Percentiles rank a stretch among this genome's conserved stretches.
These are phyloP conservation scores for Leptothorax acervorum DNA, from an alignment of 2,888 invertebrate genomes.

Conservation along the genomic window DNA sequence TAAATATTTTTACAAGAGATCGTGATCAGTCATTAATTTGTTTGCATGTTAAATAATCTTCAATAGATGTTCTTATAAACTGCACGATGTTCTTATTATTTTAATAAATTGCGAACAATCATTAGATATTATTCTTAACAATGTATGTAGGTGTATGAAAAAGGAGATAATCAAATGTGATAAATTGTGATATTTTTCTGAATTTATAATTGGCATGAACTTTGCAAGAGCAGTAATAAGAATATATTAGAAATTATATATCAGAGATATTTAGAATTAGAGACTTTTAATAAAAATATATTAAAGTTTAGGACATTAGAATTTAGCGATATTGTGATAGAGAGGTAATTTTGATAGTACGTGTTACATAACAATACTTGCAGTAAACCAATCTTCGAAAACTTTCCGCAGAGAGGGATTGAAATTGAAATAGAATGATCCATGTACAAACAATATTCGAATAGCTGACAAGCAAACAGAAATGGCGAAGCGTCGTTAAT, in stretches of 20 bases:
- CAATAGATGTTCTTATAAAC: neutral
- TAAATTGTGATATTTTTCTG: neutral
- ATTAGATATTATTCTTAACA: neutral
- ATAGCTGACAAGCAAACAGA: constrained; percentile 36
- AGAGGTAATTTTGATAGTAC: neutral
- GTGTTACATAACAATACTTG: neutral
- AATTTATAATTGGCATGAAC: neutral
- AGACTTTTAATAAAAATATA: neutral
- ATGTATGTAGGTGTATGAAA: neutral
- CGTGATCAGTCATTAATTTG: neutral
- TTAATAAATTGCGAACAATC: too few species aligned
- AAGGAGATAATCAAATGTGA: neutral
- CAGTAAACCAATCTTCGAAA: neutral
- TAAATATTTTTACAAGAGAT: neutral
- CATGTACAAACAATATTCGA: constrained; percentile 7
- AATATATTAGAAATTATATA: neutral
- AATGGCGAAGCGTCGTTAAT: constrained; percentile 35
- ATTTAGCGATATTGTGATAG: neutral
- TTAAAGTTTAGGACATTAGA: neutral
- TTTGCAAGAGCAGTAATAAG: neutral
- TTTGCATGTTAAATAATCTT: neutral
- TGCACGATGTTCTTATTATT: neutral
- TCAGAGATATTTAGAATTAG: neutral
- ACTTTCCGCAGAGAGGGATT: constrained; percentile 1
- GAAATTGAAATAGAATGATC: constrained; percentile 26